Base-by-base conservation (phyloP, 2,797 vertebrate genomes). In the Decapterus maruadsi region DNA sequence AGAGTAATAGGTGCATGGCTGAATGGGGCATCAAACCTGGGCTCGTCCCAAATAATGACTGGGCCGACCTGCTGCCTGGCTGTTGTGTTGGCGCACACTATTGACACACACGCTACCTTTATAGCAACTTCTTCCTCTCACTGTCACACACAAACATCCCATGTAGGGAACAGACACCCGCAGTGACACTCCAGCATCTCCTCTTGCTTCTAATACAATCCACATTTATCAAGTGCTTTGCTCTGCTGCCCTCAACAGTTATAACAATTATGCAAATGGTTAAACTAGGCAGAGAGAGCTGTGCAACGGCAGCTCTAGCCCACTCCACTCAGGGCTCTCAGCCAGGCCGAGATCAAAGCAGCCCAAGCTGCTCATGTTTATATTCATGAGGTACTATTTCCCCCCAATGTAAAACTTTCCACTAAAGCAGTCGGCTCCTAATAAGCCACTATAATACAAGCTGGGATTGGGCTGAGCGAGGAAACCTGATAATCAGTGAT, bases 361-460 rank as follows among this genome's bases (percentile, higher is more conserved):
- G 82, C 67, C 68, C 75, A 79, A 80, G 80, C 86, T 85, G 79
- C 89, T 93, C 92, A 94, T 94, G 93, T 82, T 93, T 93, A 77
- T 90, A 94, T 93, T 91, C 92, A 94, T 91, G 83, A 90, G 80
- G 80, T 75, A 54, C 70, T 3, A 66, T 67, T 65, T 53, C 65
- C 75, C 63, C 63, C 67, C 17, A 20, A 80, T 80, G 68, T 77
- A 73, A 86, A 90, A 92, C 84, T 87, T 90, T 87, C 80, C 83
- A 78, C 78, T 62, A 73, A 83, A 89, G 77, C 76, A 87, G 87
- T 80, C 50, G 58, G 81, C 65, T 79, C 58, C 58, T 89, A 86
- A 87, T 80, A 85, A 82, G 75, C 76, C 4, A 34, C 56, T 74
- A 62, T 73, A 82, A 82, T 12, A 68, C 38, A 67, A 70, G 16